A percentile compares a stretch with the other conserved stretches of the same genome.
These are phyloP conservation scores for Himalopsyche phryganea DNA, from an alignment of 1,140 invertebrate species.

Conservation along the genomic window DNA sequence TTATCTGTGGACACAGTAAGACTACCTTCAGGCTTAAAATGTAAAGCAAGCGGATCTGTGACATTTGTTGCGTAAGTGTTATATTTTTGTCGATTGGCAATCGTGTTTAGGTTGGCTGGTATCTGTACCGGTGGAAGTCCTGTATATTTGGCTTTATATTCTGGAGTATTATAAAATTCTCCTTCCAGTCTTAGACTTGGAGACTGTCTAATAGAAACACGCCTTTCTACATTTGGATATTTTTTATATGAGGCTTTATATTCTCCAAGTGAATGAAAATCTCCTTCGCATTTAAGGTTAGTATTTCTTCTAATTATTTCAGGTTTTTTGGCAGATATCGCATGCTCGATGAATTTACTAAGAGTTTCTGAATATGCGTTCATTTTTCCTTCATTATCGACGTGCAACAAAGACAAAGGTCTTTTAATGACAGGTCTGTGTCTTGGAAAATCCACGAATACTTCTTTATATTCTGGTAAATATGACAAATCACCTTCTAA, in stretches of 20 bases:
- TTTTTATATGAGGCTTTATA: constrained; percentile 45
- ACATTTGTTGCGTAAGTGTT: constrained; percentile 1
- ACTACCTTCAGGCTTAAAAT: constrained; percentile 24
- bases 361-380: constrained; percentile 26
- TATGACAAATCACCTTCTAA: constrained; percentile 39
- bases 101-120: constrained; percentile 1
- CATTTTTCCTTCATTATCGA: constrained; percentile 21
- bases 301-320: constrained; percentile 42
- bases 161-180: constrained; percentile 41
- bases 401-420: constrained; percentile 28
- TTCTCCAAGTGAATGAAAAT: constrained; percentile 43
- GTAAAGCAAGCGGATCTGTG: constrained; percentile 15
- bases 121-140: constrained; percentile 17
- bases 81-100: no score
- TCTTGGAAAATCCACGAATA: constrained; percentile 41
- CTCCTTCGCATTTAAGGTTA: constrained; percentile 47
- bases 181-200: constrained; percentile 43
- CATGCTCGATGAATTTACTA: constrained; percentile 28
- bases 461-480: constrained; percentile 39
- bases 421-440: constrained; percentile 35
- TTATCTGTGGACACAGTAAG: constrained; percentile 34
- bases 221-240: constrained; percentile 27
- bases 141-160: constrained; percentile 40
- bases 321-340: constrained; percentile 40
- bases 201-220: constrained; percentile 40